These are phyloP conservation scores for Theristus sp. DNA, from an alignment of 2,888 invertebrate species.

Conservation along the genomic window DNA sequence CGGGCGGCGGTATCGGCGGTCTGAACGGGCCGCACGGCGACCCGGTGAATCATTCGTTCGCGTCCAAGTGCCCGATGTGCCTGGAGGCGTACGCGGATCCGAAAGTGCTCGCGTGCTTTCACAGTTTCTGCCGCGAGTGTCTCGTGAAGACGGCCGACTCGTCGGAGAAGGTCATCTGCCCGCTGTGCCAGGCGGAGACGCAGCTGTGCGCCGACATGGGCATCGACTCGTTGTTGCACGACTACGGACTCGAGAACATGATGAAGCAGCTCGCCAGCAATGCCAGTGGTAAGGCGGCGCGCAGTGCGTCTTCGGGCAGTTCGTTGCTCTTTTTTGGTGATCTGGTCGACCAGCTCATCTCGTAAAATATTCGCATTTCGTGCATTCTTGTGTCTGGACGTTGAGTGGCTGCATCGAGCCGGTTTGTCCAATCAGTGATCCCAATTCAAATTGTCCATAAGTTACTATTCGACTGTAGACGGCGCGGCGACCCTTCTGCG, in stretches of 20 bases:
- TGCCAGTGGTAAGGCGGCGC: no score
- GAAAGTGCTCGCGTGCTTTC: slow-evolving; percentile 53
- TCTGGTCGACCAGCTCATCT: no score
- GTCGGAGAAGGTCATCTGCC: slow-evolving; percentile 47
- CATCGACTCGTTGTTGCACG: slow-evolving; percentile 47
- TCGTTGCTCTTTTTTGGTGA: no score
- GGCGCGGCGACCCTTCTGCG: no score
- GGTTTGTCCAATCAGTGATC: no score
- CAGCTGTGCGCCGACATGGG: slow-evolving; percentile 38
- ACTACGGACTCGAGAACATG: slow-evolving; percentile 41
- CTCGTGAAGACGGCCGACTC: slow-evolving; percentile 35
- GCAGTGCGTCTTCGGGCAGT: no score
- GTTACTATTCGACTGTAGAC: no score
- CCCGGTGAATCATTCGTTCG: not conserved
- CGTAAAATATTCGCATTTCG: no score
- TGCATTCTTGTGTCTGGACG: no score
- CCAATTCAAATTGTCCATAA: no score
- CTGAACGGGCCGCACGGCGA: not conserved
- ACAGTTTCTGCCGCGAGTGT: slow-evolving; percentile 64
- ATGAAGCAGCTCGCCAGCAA: no score
- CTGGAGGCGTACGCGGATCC: not conserved
- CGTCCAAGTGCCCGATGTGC: not conserved
- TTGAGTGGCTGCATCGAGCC: no score
- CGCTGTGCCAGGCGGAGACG: slow-evolving; percentile 40
- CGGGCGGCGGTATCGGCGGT: not conserved